Evolutionary conservation across 2,797 vertebrate species (phyloP).

Genomic region (Myotis myotis): DNA sequence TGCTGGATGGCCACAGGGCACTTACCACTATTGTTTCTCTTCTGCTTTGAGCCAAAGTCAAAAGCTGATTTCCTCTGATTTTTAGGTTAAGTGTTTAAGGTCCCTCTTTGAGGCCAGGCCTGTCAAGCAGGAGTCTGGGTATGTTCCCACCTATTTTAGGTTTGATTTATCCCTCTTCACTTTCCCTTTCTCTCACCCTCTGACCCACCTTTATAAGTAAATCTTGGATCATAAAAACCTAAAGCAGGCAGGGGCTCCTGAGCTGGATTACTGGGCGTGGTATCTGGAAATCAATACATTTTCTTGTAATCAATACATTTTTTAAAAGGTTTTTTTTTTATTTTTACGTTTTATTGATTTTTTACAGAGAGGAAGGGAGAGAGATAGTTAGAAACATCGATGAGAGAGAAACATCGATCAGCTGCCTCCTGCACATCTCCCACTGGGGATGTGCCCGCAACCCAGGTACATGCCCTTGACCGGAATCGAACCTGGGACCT

Average conservation of each 20-base stretch:
- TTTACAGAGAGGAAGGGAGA: background rate
- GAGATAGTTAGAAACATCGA: background rate
- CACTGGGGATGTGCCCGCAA: too few species aligned
- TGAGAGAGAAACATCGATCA: too few species aligned
- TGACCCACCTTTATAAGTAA: background rate
- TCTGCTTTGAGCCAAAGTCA: background rate
- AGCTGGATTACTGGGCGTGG: background rate
- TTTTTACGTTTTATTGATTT: too few species aligned
- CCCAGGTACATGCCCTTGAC: too few species aligned
- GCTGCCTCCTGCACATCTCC: too few species aligned
- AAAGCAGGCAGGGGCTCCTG: background rate
- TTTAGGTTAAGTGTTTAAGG: background rate
- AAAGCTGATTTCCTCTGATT: conserved; percentile 6
- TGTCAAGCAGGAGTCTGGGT: background rate
- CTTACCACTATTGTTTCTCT: background rate
- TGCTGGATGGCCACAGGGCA: background rate
- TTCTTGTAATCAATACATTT: background rate
- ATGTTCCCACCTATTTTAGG: background rate
- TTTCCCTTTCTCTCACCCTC: background rate
- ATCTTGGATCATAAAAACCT: background rate
- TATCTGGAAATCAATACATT: background rate
- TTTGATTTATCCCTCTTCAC: conserved; percentile 20
- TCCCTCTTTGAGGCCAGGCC: background rate
- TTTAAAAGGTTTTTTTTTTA: background rate
- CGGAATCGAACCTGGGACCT: too few species aligned